phyloP scores from a whole-genome alignment of 2,113 vertebrate genomes.

The Gnathonemus echidnorhynchus region DNA sequence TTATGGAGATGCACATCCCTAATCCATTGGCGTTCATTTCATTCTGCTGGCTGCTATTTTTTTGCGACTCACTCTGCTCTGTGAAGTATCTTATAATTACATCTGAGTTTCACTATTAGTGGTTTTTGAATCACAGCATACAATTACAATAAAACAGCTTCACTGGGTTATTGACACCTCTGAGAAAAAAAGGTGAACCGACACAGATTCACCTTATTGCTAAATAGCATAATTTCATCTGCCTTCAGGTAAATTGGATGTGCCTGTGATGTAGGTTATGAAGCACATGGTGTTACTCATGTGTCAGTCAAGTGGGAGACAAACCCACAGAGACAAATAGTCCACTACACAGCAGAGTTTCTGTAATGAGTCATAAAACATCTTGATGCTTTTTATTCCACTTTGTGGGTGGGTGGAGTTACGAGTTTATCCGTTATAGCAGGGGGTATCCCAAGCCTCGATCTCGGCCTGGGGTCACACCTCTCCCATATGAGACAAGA shows the following conservation, averaged over 20 bases:
- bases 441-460: neutral
- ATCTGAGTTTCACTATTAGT: neutral
- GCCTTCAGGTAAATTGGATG: neutral
- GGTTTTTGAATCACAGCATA: neutral
- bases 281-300: neutral
- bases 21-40: neutral
- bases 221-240: neutral
- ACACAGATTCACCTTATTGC: neutral
- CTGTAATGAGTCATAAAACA: neutral
- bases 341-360: neutral
- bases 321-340: neutral
- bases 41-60: neutral
- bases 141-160: neutral
- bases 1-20: too few species aligned
- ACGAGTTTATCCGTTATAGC: neutral
- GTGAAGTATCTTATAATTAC: neutral
- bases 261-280: neutral
- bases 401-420: neutral
- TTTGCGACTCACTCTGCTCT: neutral
- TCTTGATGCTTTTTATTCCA: neutral
- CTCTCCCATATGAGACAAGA: neutral
- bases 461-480: neutral
- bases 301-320: neutral
- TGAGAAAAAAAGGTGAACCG: neutral
- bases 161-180: neutral